phyloP scores from a whole-genome alignment of 2,797 vertebrate species.

The Melanotaenia maccullochi region DNA sequence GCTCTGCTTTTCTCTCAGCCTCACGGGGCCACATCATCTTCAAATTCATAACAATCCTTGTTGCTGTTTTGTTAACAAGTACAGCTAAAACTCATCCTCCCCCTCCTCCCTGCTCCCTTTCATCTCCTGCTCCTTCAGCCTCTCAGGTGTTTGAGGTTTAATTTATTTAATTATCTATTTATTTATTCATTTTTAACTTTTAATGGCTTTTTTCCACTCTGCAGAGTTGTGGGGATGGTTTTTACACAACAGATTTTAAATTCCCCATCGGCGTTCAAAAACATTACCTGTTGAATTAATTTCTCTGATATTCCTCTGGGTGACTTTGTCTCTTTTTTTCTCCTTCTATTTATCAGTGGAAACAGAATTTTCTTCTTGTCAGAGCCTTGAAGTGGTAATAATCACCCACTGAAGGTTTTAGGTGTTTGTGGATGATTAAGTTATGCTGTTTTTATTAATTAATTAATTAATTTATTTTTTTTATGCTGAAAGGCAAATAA shows the following conservation, averaged over 20 bases:
- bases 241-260: conserved; percentile 60
- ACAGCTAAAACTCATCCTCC: conserved; percentile 38
- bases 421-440: conserved; percentile 48
- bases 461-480: neutral
- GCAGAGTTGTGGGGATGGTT: conserved; percentile 40
- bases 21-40: conserved; percentile 48
- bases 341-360: conserved; percentile 41
- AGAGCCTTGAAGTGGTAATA: conserved; percentile 46
- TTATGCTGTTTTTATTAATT: conserved; percentile 13
- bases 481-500: conserved; percentile 18
- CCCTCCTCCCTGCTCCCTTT: conserved; percentile 47
- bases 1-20: conserved; percentile 26
- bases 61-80: conserved; percentile 71
- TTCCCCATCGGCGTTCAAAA: conserved; percentile 56
- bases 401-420: conserved; percentile 45
- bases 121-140: conserved; percentile 52
- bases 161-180: conserved; percentile 64
- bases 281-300: conserved; percentile 72
- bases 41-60: conserved; percentile 61
- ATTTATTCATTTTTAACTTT: conserved; percentile 53
- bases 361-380: conserved; percentile 43
- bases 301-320: conserved; percentile 64
- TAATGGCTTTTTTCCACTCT: conserved; percentile 70
- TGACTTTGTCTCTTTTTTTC: conserved; percentile 36
- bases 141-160: conserved; percentile 61